Evolutionary conservation across 2,113 vertebrate species (phyloP).

Genomic region (Protobothrops flavoviridis): DNA sequence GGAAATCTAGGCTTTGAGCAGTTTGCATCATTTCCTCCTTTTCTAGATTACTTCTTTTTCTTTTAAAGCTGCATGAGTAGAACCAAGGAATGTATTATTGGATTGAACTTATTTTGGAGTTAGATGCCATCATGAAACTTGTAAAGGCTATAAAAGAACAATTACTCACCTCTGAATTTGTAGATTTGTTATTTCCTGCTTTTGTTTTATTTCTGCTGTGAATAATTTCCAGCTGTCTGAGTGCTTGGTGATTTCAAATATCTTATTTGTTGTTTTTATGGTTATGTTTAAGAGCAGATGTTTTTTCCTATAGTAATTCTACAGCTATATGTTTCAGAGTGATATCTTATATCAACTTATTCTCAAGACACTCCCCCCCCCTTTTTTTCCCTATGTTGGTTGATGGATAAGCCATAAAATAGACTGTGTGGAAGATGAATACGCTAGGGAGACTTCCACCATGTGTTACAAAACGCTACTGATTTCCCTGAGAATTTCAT

Average conservation of each 20-base stretch:
- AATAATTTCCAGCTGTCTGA: not conserved
- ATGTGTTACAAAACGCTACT: not conserved
- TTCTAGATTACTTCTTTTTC: not conserved
- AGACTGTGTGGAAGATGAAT: slow-evolving; percentile 27
- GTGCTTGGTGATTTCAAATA: not conserved
- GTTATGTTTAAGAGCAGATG: not conserved
- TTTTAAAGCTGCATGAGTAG: not conserved
- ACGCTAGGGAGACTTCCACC: not conserved
- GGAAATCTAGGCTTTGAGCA: not conserved
- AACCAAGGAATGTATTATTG: not conserved
- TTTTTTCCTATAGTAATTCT: not conserved
- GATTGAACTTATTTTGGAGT: not conserved
- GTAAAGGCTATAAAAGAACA: not conserved
- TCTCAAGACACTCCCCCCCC: not conserved
- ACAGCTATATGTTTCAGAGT: not conserved
- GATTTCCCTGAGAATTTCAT: not conserved
- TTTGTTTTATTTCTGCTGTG: not conserved
- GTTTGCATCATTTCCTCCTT: not conserved
- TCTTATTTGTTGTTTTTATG: not conserved
- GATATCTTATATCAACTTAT: slow-evolving; percentile 10
- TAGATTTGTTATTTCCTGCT: not conserved
- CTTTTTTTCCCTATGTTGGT: not conserved
- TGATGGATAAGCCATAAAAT: slow-evolving; percentile 30
- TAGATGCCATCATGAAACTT: not conserved
- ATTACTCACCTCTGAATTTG: not conserved